Evolutionary conservation across 2,113 vertebrate species (phyloP), one percentile per base, ranked within the genome.

Genomic region (Lampris megalopsis): DNA sequence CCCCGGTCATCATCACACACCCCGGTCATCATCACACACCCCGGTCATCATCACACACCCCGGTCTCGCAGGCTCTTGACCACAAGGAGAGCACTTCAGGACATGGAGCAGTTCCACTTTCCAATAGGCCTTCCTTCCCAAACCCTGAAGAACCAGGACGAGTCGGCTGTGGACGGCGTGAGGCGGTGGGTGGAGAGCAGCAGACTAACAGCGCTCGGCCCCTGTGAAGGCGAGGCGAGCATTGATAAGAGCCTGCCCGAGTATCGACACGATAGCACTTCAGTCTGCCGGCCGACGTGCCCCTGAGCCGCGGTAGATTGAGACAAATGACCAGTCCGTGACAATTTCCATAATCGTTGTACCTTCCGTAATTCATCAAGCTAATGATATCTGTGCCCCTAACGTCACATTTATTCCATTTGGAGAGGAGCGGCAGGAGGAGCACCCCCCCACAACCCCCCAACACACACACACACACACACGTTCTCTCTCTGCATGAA

Each of bases 271-370:
- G 86, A 90, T 90, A 87, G 92, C 93, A 92, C 93, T 91, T 93
- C 93, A 88, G 86, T 91, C 68, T 65, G 77, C 88, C 1, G 66
- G 89, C 84, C 89, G 74, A 49, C 82, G 71, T 74, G 82, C 80
- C 88, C 82, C 86, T 75, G 89, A 91, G 85, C 85, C 82, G 91
- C 95, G 95, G 96, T 94, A 95, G 95, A 96, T 91, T 94, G 90
- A 96, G 95, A 96, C 86, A 91, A 95, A 96, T 93, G 94, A 95
- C 94, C 93, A 94, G 94, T 95, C 92, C 91, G 94, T 95, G 95
- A 93, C 66, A 81, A 95, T 95, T 96, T 97, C 94, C 95, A 95
- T 96, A 97, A 96, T 95, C 94, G 93, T 95, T 93, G 93, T 86
- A 91, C 88, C 87, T 89, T 94, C 92, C 80, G 93, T 95, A 94